These are phyloP conservation scores for Neolamprologus hecqui DNA, from an alignment of 2,113 vertebrate species.

Conservation along the genomic window DNA sequence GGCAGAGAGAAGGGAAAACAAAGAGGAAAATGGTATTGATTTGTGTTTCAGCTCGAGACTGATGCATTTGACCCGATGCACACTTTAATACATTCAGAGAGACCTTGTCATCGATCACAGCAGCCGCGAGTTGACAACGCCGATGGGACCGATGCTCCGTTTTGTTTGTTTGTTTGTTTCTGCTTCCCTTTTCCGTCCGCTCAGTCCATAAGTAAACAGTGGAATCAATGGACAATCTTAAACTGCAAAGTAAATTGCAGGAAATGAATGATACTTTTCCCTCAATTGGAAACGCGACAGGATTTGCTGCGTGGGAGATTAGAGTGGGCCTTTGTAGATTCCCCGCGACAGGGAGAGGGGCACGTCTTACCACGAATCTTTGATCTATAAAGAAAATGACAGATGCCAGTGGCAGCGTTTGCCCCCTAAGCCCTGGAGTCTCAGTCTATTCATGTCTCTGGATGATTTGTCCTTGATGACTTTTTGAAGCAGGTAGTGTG, in stretches of 20 bases:
- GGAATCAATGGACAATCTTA: slow-evolving; percentile 91
- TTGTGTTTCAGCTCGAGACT: slow-evolving; percentile 64
- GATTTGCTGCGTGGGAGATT: slow-evolving; percentile 67
- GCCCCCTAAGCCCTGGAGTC: slow-evolving; percentile 47
- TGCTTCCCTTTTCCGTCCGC: not conserved
- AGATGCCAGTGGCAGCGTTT: slow-evolving; percentile 49
- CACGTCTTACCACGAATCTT: slow-evolving; percentile 60
- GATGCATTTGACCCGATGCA: slow-evolving; percentile 73
- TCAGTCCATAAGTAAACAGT: slow-evolving; percentile 80
- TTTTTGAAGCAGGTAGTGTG: slow-evolving; percentile 55
- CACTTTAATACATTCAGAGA: slow-evolving; percentile 74
- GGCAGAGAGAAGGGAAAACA: slow-evolving; percentile 54
- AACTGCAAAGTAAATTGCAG: slow-evolving; percentile 77
- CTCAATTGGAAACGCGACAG: slow-evolving; percentile 69
- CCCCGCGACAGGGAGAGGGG: slow-evolving; percentile 42
- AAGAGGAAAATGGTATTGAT: slow-evolving; percentile 72
- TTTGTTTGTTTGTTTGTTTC: slow-evolving; percentile 63
- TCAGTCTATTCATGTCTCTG: slow-evolving; percentile 53
- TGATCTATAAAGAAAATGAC: slow-evolving; percentile 63
- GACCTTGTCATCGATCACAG: slow-evolving; percentile 74
- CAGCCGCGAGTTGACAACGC: slow-evolving; percentile 58
- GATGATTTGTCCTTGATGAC: slow-evolving; percentile 60
- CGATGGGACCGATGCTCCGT: slow-evolving; percentile 33
- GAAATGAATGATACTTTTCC: slow-evolving; percentile 74
- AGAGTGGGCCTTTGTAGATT: slow-evolving; percentile 62